Conservation (phyloP, 2,113 vertebrate species). For the Malurus elegans region DNA sequence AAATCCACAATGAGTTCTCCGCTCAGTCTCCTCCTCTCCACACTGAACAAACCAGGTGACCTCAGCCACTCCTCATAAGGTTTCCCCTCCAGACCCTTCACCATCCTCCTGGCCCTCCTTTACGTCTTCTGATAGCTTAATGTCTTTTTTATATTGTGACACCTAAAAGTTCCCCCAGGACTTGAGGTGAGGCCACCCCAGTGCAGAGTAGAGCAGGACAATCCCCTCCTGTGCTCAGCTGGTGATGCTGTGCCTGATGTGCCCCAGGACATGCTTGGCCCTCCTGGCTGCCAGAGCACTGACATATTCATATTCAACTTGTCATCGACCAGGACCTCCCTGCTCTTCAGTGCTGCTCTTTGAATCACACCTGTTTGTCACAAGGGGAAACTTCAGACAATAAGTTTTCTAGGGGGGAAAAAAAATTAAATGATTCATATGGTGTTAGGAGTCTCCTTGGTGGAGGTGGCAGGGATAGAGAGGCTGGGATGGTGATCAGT, state of each 20-base stretch:
- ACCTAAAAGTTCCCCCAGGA: background rate
- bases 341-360: background rate
- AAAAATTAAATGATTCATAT: background rate
- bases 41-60: background rate
- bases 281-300: background rate
- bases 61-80: background rate
- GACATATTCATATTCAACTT: background rate
- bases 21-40: background rate
- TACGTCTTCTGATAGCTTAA: background rate
- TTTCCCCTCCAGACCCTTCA: background rate
- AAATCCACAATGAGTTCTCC: background rate
- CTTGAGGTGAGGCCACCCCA: background rate
- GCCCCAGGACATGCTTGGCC: rapidly evolving
- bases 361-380: background rate
- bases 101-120: rapidly evolving
- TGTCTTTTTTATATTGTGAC: background rate
- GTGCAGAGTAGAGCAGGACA: background rate
- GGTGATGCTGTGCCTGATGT: background rate
- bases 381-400: background rate
- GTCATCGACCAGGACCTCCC: background rate
- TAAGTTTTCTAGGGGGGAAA: background rate
- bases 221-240: background rate
- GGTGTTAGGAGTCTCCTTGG: background rate
- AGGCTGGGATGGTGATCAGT: background rate
- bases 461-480: background rate